Conservation (phyloP, 2,113 vertebrate genomes). For the Cottus gobio region DNA sequence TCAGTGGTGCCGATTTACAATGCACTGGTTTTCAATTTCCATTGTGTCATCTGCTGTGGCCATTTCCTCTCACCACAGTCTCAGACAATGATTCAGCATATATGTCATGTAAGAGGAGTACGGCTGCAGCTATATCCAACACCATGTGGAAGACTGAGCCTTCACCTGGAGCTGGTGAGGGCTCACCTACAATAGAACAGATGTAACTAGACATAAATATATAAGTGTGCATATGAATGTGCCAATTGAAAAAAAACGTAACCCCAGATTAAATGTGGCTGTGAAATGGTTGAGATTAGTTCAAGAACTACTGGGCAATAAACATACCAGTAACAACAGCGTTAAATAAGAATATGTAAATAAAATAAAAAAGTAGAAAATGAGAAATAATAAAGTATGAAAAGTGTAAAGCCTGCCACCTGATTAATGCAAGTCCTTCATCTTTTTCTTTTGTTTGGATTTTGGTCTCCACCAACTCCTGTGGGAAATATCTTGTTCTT, state of each 20-base stretch:
- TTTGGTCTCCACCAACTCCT: not conserved
- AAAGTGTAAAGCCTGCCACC: not conserved
- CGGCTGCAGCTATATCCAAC: not conserved
- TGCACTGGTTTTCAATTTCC: conserved; percentile 48
- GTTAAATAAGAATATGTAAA: not conserved
- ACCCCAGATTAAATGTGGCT: not conserved
- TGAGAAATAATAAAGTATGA: not conserved
- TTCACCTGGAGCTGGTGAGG: conserved; percentile 3
- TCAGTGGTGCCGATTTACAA: conserved; percentile 53
- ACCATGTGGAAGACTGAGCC: not conserved
- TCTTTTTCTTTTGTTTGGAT: not conserved
- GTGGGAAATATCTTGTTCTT: not conserved
- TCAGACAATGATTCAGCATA: conserved; percentile 66
- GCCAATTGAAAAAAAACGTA: not conserved
- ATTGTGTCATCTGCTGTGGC: conserved; percentile 53
- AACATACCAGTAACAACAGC: not conserved
- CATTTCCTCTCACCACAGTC: conserved; percentile 48
- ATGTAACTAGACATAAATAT: not conserved
- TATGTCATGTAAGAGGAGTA: conserved; percentile 23
- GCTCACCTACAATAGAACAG: not conserved
- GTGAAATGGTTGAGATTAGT: not conserved
- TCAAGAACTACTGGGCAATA: not conserved
- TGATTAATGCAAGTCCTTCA: not conserved
- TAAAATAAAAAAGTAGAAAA: not conserved
- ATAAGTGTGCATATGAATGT: not conserved